Evolutionary conservation across 2,797 vertebrate genomes (phyloP), one percentile per base, ranked within the genome.

Genomic region (Vireo griseus): DNA sequence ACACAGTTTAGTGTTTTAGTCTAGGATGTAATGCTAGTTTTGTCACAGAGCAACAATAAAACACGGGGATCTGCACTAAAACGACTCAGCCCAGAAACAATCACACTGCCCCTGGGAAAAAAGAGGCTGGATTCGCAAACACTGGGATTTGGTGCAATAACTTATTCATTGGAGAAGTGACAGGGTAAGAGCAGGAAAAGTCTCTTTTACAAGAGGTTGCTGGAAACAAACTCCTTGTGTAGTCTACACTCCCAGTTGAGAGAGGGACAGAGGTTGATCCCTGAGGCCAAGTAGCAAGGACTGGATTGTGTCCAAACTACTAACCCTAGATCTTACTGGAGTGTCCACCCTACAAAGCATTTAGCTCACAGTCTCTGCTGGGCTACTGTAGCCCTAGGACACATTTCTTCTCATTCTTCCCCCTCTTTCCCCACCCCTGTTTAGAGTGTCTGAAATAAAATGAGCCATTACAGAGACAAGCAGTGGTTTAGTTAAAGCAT

Each of bases 81-180:
- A 59, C 25, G 57, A 50, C 50, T 92, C 68, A 54, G 50, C 45
- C 62, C 58, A 81, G 89, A 81, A 95, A 74, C 24, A 85, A 84
- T 71, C 28, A 52, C 20, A 10, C 44, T 80, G 47, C 31, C 83
- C 65, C 55, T 58, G 69, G 78, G 65, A 48, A 82, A 88, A 85
- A 26, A 33, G 18, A 88, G 24, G 29, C 57, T 76, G 87, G 88
- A 96, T 92, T 96, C 94, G 93, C 90, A 82, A 79, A 65, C 9
- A 5, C 26, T 20, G 54, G 31, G 62, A 59, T 9, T 87, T 57
- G 82, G 82, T 79, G 81, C 75, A 67, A 12, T 77, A 68, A 77
- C 28, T 83, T 74, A 59, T 10, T 94, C 35, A 39, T 7, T 51
- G 54, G 18, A 74, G 26, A 51, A 91, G 6, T 12, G 45, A 28